Percentiles rank a stretch among this genome's conserved stretches.
Evolutionary conservation across 2,797 vertebrate genomes (phyloP).

Genomic region (Morus bassanus): DNA sequence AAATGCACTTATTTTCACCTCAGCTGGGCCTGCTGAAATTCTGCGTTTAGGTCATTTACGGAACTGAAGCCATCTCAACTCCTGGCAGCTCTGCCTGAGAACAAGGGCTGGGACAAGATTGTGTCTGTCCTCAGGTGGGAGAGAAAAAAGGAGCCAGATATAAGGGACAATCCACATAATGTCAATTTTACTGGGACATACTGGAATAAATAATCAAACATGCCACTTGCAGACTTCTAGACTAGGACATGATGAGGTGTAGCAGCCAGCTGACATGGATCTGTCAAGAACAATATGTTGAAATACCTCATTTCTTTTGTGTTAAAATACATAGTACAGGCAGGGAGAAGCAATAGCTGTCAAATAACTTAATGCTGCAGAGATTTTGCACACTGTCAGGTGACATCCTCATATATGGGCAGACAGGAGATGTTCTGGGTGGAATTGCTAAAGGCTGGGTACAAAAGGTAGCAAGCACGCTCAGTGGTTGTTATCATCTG

Average conservation of each 20-base stretch:
- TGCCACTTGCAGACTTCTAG: not conserved
- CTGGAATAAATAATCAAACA: not conserved
- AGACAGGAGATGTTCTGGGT: not conserved
- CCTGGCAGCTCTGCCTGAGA: not conserved
- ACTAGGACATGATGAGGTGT: not conserved
- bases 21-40: not conserved
- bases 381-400: not conserved
- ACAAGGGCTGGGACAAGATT: not conserved
- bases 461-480: not conserved
- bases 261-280: not conserved
- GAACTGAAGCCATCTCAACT: not conserved
- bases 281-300: not conserved
- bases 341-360: not conserved
- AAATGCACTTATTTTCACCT: constrained; percentile 41
- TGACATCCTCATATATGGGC: too few species aligned
- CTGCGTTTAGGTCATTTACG: not conserved
- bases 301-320: not conserved
- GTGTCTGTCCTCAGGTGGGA: not conserved
- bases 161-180: not conserved
- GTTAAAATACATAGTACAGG: rapidly evolving
- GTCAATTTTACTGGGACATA: not conserved
- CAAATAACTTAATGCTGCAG: not conserved
- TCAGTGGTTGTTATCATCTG: rapidly evolving
- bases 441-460: not conserved
- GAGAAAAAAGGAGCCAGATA: not conserved